Evolutionary conservation across 2,797 vertebrate genomes (phyloP), one percentile per base, ranked within the genome.

Genomic region (Myioborus melanocephalus): DNA sequence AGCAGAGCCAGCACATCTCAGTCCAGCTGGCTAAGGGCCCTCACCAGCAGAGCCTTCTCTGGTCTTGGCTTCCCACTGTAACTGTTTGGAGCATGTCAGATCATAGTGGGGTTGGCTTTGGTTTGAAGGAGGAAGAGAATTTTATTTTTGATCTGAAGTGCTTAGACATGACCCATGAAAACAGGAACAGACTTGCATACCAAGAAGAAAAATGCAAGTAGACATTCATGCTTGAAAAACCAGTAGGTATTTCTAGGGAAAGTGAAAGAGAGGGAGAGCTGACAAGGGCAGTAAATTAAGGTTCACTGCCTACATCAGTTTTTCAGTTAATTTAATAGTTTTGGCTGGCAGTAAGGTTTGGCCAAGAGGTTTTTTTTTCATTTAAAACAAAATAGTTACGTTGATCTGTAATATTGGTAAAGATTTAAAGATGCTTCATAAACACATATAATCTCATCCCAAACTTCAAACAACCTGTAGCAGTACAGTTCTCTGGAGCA

Each of bases 191-290:
- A 69, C 87, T 94, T 94, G 87, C 73, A 72, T 28, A 82, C 27
- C 20, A 35, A 76, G 77, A 81, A 88, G 64, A 53, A 65, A 91
- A 50, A 82, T 92, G 66, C 63, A 76, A 55, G 55, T 37, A 83
- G 90, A 93, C 50, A 26, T 91, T 88, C 55, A 83, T 69, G 86
- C 86, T 82, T 90, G 81, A 95, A 80, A 90, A 89, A 21, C 23
- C 44, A 28, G 23, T 60, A 63, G 59, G 59, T 84, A 80, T 84
- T 96, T 73, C 8, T 30, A 56, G 22, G 15, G 56, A 41, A 55
- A 65, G 52, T 6, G 1, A 59, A 83, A 81, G 65, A 53, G 26
- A 50, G 9, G n/a, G 49, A 71, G 43, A 72, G 17, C 34, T 79
- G 37, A 35, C 22, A 34, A 44, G 23, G 26, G 7, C 6, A 53